Base-by-base conservation (phyloP, 92 coral and sea anemone species). In the Zoanthus sociatus region DNA sequence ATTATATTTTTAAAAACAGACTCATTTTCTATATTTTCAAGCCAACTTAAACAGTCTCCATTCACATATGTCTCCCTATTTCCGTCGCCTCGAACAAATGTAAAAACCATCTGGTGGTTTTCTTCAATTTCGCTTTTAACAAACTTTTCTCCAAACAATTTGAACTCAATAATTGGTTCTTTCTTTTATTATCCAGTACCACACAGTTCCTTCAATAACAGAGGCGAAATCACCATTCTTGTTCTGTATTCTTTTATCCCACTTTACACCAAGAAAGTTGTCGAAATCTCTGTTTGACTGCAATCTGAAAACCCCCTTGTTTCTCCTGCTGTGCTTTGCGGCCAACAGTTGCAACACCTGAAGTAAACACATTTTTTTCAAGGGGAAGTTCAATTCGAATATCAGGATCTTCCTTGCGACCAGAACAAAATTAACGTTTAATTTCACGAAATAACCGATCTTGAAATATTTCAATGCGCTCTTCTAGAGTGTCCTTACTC, bases 21-120 rank as follows among this genome's bases (percentile, higher is more conserved):
- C 68, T 17, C 68, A 61, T 61, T 17, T 61, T 16, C 17, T 61
- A 61, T 61, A 61, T 71, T 51, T 71, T 71, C 48, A 32, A 71
- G 77, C 46, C 46, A 69, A 26, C 12, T 79, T 46, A 56, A 14
- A 56, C 15, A 61, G 68, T 61, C 68, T 17, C 73, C 81, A 71
- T 54, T 79, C 8, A 69, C 61, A 83, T 81, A 87, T 76, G 58
- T 75, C 72, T 76, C 71, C 67, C 93, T 82, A 77, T 90, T 90
- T 9, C 94, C 91, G 51, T 89, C 93, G 78, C 95, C 93, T 45
- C 93, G 32, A 18, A 90, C 95, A 78, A 92, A 90, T 83, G 88
- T 84, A 48, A 82, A 82, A 9, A 14, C 79, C 48, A 90, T 17
- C 53, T 73, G 72, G 46, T 42, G 76, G 71, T 63, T 83, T 79